These are phyloP conservation scores for Synanthedon formicaeformis DNA, from an alignment of 2,888 invertebrate species.

Conservation along the genomic window DNA sequence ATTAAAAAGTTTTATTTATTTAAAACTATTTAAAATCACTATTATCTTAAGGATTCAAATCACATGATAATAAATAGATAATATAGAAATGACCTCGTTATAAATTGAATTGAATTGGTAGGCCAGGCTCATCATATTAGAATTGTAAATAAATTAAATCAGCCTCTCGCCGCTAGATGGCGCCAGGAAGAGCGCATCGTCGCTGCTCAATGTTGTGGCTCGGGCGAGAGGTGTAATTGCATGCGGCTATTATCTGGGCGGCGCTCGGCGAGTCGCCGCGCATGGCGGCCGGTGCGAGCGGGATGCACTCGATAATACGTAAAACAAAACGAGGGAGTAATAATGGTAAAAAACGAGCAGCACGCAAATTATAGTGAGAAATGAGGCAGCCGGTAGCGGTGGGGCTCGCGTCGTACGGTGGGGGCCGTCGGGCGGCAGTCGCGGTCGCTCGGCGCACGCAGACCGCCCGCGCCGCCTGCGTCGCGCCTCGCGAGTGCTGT, in stretches of 20 bases:
- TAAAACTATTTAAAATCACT: too few species aligned
- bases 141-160: not conserved
- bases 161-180: slow-evolving; percentile 44
- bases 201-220: slow-evolving; percentile 7
- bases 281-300: slow-evolving; percentile 70
- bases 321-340: slow-evolving; percentile 71
- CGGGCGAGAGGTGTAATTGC: slow-evolving; percentile 52
- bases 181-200: slow-evolving; percentile 26
- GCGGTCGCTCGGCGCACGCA: slow-evolving; percentile 55
- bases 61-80: too few species aligned
- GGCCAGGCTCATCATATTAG: not conserved
- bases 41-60: too few species aligned
- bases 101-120: too few species aligned
- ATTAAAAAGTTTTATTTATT: too few species aligned
- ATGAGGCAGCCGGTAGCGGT: slow-evolving; percentile 71
- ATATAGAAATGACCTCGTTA: too few species aligned
- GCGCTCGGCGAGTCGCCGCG: slow-evolving; percentile 58
- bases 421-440: slow-evolving; percentile 57
- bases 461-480: slow-evolving; percentile 55
- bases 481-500: slow-evolving; percentile 55
- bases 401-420: slow-evolving; percentile 49
- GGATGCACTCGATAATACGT: slow-evolving; percentile 72
- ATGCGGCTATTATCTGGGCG: slow-evolving; percentile 67
- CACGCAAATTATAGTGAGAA: slow-evolving; percentile 72
- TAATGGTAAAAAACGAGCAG: slow-evolving; percentile 70